Conservation (phyloP, 2,888 invertebrate genomes). For the Dryobota labecula region DNA sequence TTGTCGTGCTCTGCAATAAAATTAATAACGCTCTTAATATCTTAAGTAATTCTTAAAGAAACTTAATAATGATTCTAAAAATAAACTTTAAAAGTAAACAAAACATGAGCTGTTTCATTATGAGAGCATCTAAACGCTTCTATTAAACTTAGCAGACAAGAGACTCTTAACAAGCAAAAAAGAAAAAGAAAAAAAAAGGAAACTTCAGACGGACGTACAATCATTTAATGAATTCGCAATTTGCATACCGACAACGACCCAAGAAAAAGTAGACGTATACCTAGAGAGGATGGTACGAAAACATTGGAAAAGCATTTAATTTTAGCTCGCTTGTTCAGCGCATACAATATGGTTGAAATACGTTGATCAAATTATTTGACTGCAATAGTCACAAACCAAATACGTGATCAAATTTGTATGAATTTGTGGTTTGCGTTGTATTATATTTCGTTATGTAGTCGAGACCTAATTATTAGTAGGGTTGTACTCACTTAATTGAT, state of each 20-base stretch:
- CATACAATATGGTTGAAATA: conserved; percentile 29
- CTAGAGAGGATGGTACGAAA: conserved; percentile 67
- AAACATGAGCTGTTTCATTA: conserved; percentile 66
- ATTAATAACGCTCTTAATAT: neutral
- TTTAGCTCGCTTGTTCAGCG: conserved; percentile 7
- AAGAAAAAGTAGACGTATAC: conserved; percentile 74
- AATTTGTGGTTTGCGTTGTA: conserved; percentile 16
- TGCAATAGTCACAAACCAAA: conserved; percentile 27
- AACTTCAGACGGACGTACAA: conserved; percentile 82
- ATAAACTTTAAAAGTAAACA: conserved; percentile 32
- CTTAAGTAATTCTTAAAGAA: neutral
- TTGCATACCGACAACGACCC: conserved; percentile 85
- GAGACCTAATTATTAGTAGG: neutral
- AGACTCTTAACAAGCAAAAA: conserved; percentile 81
- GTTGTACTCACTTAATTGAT: conserved; percentile 29
- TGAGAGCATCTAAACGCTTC: conserved; percentile 75
- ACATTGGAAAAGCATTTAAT: neutral
- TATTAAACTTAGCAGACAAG: conserved; percentile 78
- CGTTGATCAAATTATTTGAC: conserved; percentile 34
- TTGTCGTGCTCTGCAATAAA: neutral
- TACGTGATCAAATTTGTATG: conserved; percentile 4
- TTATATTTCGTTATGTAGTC: neutral
- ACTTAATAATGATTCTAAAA: neutral
- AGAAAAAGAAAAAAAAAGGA: conserved; percentile 75
- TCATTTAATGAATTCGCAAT: conserved; percentile 89